A percentile compares a stretch with the other conserved stretches of the same genome.
Conservation (phyloP, 1,140 invertebrate species). For the Nasonia giraulti region DNA sequence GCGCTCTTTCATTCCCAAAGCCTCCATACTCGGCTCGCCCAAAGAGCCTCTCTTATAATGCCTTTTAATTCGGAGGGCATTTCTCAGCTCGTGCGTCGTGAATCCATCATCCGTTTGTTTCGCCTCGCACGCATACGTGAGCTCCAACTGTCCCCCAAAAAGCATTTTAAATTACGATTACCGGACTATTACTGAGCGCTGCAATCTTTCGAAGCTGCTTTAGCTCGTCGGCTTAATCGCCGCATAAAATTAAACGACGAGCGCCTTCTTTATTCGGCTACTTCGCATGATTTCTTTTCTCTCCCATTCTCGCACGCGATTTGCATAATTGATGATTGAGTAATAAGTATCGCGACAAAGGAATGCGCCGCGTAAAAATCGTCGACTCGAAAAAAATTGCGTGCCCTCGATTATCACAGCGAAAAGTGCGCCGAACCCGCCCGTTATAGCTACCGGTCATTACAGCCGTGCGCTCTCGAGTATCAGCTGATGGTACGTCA, state of each 20-base stretch:
- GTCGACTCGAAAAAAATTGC: not conserved
- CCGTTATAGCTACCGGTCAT: slow-evolving; percentile 49
- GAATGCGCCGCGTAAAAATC: slow-evolving; percentile 58
- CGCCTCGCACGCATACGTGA: not conserved
- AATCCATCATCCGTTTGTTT: slow-evolving; percentile 24
- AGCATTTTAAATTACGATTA: not conserved
- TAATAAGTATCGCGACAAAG: not conserved
- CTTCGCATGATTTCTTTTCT: slow-evolving; percentile 3
- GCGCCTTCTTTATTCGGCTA: not conserved
- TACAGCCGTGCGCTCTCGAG: slow-evolving; percentile 14
- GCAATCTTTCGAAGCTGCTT: not conserved
- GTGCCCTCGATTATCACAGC: slow-evolving; percentile 54
- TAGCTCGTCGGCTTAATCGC: not conserved
- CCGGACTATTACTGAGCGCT: not conserved
- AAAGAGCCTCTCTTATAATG: slow-evolving; percentile 33
- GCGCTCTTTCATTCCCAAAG: slow-evolving; percentile 52
- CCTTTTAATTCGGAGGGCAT: slow-evolving; percentile 22
- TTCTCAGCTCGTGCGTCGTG: not conserved
- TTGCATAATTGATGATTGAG: slow-evolving; percentile 51
- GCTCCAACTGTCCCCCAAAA: not conserved
- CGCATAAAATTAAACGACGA: slow-evolving; percentile 26
- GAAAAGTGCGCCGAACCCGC: not conserved
- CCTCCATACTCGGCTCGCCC: slow-evolving; percentile 46
- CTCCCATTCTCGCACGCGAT: not conserved
- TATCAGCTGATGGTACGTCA: not conserved